Conservation (phyloP, 1,140 invertebrate species). For the Notospermus geniculatus region DNA sequence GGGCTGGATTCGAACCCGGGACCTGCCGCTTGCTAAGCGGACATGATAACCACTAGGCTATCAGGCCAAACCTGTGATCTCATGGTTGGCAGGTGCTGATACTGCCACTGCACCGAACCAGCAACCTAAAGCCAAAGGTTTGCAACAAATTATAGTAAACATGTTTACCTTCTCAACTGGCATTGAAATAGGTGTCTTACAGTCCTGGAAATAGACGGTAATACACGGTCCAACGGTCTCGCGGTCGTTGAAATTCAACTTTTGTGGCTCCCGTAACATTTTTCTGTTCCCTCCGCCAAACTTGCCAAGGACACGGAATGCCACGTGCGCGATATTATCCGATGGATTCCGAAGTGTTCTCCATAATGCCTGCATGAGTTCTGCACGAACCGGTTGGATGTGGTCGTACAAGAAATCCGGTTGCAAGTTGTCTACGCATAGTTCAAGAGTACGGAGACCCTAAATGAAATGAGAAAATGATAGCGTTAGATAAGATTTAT, state of each 20-base stretch:
- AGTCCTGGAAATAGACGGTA: constrained; percentile 81
- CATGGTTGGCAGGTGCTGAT: too few relatives aligned
- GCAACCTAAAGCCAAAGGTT: too few relatives aligned
- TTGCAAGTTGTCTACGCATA: constrained; percentile 98
- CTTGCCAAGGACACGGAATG: constrained; percentile 85
- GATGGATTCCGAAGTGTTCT: constrained; percentile 76
- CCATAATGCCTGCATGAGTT: constrained; percentile 81
- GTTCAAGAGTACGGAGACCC: constrained; percentile 91
- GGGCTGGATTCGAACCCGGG: too few relatives aligned
- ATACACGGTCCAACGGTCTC: constrained; percentile 80
- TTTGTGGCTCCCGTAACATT: constrained; percentile 97
- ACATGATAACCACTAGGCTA: too few relatives aligned
- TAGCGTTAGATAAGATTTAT: too few relatives aligned
- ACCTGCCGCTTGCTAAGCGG: too few relatives aligned
- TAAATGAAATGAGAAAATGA: too few relatives aligned
- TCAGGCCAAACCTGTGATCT: too few relatives aligned
- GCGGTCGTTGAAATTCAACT: constrained; percentile 75
- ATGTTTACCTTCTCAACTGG: constrained; percentile 83
- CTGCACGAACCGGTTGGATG: constrained; percentile 94
- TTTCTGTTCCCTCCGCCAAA: constrained; percentile 97
- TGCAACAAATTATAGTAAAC: too few relatives aligned
- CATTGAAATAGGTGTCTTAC: constrained; percentile 76
- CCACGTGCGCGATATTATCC: constrained; percentile 52
- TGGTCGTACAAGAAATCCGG: constrained; percentile 98
- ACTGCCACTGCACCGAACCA: too few relatives aligned